Evolutionary conservation across 2,113 vertebrate genomes (phyloP).

Genomic region (Ariopsis seemanni): DNA sequence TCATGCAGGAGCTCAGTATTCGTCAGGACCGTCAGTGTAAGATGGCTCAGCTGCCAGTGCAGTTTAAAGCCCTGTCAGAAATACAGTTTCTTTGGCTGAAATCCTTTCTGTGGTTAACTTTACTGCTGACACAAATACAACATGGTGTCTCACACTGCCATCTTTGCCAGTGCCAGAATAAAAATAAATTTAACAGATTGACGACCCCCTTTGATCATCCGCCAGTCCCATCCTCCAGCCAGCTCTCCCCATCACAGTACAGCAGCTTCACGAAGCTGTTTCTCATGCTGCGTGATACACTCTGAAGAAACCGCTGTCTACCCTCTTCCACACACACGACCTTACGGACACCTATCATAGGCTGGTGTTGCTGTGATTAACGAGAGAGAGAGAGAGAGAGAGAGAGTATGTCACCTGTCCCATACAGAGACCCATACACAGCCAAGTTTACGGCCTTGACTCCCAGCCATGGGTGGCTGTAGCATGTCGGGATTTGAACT

Average conservation of each 20-base stretch:
- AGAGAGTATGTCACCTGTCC: background rate
- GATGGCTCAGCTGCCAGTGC: background rate
- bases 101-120: background rate
- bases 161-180: background rate
- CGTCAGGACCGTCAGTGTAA: background rate
- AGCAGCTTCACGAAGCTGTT: background rate
- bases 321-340: background rate
- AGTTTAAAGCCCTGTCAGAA: background rate
- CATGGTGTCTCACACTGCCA: background rate
- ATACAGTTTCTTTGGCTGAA: background rate
- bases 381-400: background rate
- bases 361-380: background rate
- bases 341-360: background rate
- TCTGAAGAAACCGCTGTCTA: background rate
- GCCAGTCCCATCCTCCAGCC: background rate
- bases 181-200: background rate
- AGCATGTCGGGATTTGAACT: background rate
- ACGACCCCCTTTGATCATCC: background rate
- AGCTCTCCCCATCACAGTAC: background rate
- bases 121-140: background rate
- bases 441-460: background rate
- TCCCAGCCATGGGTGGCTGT: background rate
- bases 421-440: background rate
- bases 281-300: background rate
- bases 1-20: background rate